phyloP scores from a whole-genome alignment of 37 sponge, comb jelly and placozoan species.

The Chondrilla cf. caribensis region DNA sequence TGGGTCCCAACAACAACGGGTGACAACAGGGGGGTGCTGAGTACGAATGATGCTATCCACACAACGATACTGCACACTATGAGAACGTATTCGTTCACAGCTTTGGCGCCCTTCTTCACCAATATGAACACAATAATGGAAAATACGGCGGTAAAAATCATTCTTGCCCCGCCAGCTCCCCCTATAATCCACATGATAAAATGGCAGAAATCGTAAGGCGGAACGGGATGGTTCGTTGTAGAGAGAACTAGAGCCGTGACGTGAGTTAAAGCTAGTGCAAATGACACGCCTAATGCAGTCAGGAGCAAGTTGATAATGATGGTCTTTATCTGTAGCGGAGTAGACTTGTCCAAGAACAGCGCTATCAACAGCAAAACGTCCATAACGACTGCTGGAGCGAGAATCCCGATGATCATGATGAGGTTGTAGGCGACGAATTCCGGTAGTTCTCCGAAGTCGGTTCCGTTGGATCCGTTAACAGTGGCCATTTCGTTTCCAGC shows the following conservation, averaged over 20 bases:
- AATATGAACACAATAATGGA: not conserved
- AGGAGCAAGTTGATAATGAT: not conserved
- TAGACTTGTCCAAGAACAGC: not conserved
- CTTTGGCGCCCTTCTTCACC: not conserved
- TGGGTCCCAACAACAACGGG: not conserved
- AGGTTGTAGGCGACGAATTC: not conserved
- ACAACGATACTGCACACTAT: not conserved
- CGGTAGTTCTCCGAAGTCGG: too few species aligned
- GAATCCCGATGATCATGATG: not conserved
- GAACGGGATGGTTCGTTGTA: not conserved
- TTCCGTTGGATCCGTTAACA: too few species aligned
- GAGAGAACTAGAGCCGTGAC: not conserved
- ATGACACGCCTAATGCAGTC: not conserved
- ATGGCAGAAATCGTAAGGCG: not conserved
- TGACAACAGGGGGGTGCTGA: not conserved
- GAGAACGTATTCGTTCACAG: not conserved
- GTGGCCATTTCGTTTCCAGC: too few species aligned
- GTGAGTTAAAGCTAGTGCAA: not conserved
- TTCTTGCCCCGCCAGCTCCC: not conserved
- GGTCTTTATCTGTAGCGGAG: not conserved
- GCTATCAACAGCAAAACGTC: not conserved
- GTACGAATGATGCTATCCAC: not conserved
- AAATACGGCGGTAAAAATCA: not conserved
- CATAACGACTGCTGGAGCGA: not conserved
- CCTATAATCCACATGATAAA: conserved; percentile 5